phyloP scores from a whole-genome alignment of 2,888 invertebrate genomes.

The Dione vanillae region DNA sequence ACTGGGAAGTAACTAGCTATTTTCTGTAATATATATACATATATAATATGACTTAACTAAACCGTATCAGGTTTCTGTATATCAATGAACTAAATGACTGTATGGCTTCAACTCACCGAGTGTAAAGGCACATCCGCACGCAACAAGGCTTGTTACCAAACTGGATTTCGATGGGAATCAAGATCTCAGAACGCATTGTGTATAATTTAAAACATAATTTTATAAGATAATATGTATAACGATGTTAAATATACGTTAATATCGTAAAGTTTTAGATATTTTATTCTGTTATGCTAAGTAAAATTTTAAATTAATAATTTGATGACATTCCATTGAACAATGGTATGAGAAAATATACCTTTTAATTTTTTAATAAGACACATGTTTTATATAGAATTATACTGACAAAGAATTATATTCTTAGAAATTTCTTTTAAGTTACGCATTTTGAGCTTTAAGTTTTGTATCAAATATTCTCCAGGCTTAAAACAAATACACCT shows the following conservation, averaged over 20 bases:
- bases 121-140: slow-evolving; percentile 39
- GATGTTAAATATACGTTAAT: background rate
- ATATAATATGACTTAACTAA: background rate
- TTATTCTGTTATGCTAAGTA: no score
- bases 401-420: no score
- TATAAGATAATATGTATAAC: background rate
- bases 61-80: slow-evolving; percentile 54
- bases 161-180: slow-evolving; percentile 22
- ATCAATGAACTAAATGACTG: slow-evolving; percentile 52
- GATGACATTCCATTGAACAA: no score
- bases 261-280: no score
- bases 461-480: no score
- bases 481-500: no score
- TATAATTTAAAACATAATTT: background rate
- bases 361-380: no score
- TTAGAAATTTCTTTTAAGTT: no score
- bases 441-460: no score
- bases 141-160: slow-evolving; percentile 34
- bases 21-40: background rate
- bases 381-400: no score
- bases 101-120: slow-evolving; percentile 57
- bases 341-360: no score
- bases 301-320: no score
- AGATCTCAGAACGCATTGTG: background rate
- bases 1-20: background rate